phyloP scores from a whole-genome alignment of 1,140 invertebrate genomes.

The Babylonia areolata region DNA sequence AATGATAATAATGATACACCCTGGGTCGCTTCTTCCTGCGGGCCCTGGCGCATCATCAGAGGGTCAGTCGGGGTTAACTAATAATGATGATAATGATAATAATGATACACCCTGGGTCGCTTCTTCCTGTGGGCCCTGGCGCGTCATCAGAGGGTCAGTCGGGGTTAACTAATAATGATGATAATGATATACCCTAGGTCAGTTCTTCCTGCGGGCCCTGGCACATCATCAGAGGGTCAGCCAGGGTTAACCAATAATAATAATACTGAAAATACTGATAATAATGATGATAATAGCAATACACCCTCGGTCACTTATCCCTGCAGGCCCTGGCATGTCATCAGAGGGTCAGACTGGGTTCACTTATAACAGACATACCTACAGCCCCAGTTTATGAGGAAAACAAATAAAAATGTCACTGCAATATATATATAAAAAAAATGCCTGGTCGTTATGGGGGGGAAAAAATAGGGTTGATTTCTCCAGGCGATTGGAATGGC shows the following conservation, averaged over 20 bases:
- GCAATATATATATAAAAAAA: too few relatives aligned
- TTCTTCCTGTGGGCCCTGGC: constrained; percentile 47
- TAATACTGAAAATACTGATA: too few relatives aligned
- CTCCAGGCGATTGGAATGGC: too few relatives aligned
- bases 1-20: neutral
- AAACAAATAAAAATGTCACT: too few relatives aligned
- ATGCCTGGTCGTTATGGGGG: too few relatives aligned
- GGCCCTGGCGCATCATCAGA: constrained; percentile 46
- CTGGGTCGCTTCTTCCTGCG: constrained; percentile 48
- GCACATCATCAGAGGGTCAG: constrained; percentile 45
- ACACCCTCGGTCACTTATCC: constrained; percentile 43
- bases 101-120: constrained; percentile 27
- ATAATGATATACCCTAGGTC: constrained; percentile 24
- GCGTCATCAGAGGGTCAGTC: constrained; percentile 46
- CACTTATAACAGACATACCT: too few relatives aligned
- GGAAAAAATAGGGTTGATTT: too few relatives aligned
- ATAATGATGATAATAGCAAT: too few relatives aligned
- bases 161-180: neutral
- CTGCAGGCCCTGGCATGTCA: constrained; percentile 45
- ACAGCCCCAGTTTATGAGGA: too few relatives aligned
- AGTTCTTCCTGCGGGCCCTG: constrained; percentile 46
- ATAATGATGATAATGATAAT: neutral
- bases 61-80: constrained; percentile 32
- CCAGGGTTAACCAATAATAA: neutral
- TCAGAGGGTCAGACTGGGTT: constrained; percentile 40